Evolutionary conservation across 2,113 vertebrate genomes (phyloP).

Genomic region (Penelope pileata): DNA sequence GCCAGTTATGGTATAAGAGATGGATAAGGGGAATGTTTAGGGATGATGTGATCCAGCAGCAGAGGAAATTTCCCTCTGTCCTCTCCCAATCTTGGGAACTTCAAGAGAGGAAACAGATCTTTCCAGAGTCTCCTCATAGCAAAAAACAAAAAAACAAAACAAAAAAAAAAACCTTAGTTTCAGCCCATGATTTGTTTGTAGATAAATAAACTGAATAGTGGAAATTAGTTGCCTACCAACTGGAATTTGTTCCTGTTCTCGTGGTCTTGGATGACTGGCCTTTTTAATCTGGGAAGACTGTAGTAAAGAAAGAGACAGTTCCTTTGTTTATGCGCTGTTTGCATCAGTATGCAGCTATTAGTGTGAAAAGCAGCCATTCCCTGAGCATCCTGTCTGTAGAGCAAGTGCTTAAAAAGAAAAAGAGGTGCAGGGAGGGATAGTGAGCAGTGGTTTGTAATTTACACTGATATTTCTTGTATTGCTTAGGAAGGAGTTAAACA

Average conservation of each 20-base stretch:
- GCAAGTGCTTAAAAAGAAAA: not conserved
- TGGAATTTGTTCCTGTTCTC: not conserved
- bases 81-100: not conserved
- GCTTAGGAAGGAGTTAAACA: not conserved
- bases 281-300: not conserved
- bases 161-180: not conserved
- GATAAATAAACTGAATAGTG: not conserved
- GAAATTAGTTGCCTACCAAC: not conserved
- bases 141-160: not conserved
- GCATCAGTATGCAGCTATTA: not conserved
- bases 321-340: constrained; percentile 6
- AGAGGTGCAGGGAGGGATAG: not conserved
- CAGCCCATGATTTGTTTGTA: not conserved
- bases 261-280: not conserved
- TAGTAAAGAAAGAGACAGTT: not conserved
- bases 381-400: not conserved
- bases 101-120: not conserved
- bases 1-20: not conserved
- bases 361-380: not conserved
- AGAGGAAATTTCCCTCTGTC: not conserved
- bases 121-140: not conserved
- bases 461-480: not conserved
- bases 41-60: not conserved
- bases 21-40: not conserved
- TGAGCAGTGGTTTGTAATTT: not conserved